Evolutionary conservation across 2,797 vertebrate genomes (phyloP), one percentile per base, ranked within the genome.

Genomic region (Carapus acus): DNA sequence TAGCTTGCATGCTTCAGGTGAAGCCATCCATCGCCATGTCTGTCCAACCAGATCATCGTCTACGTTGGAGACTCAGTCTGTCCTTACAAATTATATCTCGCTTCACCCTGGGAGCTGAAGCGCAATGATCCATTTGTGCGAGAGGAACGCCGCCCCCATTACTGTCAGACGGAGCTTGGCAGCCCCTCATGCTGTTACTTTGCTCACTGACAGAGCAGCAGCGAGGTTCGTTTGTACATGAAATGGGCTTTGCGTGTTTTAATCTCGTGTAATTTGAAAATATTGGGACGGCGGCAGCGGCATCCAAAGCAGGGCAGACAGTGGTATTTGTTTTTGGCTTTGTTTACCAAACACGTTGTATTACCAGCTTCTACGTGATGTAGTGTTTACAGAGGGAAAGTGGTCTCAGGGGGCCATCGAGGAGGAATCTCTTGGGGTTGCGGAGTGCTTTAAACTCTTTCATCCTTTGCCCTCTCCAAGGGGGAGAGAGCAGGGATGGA

Each of bases 111-210:
- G 69, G 77, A 84, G 78, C 68, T 65, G 43, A 52, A 78, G 75
- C 24, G 67, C 76, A 78, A 81, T 82, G 81, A 84, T 82, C 78
- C 73, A 79, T 83, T 74, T 62, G 55, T 84, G 73, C 65, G 70
- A 75, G 67, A 77, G 69, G 71, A 69, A 81, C 77, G 74, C 75
- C 71, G 68, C 74, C 78, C 60, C 68, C 63, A 79, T 84, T 80
- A 80, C 65, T 74, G 58, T 65, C 51, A 73, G 64, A 80, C 53
- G 52, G 58, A 70, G 71, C 63, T 63, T 74, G 58, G 61, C 68
- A 71, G n/a, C 58, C 56, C 49, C 45, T 73, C 58, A 54, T 60
- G 40, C 66, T 57, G 54, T 43, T 49, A 49, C 16, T 41, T 51
- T 53, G 65, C 68, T 67, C 65, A 44, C 23, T 49, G 60, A 69